Conservation (phyloP, 2,797 vertebrate genomes). For the Hoplostethus atlanticus region DNA sequence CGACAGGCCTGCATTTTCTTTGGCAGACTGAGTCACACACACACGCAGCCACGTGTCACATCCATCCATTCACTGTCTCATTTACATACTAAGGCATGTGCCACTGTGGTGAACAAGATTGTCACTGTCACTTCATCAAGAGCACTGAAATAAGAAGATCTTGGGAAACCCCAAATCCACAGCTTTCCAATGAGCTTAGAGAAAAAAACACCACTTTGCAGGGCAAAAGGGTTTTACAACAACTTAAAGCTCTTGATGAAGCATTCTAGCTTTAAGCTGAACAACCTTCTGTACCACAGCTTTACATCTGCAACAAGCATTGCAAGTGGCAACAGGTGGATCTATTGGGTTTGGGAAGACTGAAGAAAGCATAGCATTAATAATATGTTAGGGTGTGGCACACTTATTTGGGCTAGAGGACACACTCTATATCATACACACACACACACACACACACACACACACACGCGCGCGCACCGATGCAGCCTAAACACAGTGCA, state of each 20-base stretch:
- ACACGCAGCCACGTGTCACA: constrained; percentile 25
- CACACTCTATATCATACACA: background rate
- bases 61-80: constrained; percentile 4
- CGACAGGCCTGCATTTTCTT: background rate
- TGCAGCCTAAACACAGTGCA: no score
- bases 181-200: background rate
- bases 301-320: background rate
- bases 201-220: background rate
- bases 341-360: background rate
- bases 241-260: background rate
- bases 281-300: background rate
- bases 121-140: constrained; percentile 16
- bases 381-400: background rate
- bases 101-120: background rate
- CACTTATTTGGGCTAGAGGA: no score
- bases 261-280: background rate
- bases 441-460: background rate
- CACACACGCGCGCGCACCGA: background rate
- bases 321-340: constrained; percentile 32
- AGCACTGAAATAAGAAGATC: background rate
- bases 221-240: background rate
- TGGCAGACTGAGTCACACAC: constrained; percentile 5
- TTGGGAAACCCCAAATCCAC: background rate
- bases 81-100: constrained; percentile 8
- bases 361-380: background rate